Conservation (phyloP, 2,888 invertebrate species). For the Galeopsomyia nigrocyanea region DNA sequence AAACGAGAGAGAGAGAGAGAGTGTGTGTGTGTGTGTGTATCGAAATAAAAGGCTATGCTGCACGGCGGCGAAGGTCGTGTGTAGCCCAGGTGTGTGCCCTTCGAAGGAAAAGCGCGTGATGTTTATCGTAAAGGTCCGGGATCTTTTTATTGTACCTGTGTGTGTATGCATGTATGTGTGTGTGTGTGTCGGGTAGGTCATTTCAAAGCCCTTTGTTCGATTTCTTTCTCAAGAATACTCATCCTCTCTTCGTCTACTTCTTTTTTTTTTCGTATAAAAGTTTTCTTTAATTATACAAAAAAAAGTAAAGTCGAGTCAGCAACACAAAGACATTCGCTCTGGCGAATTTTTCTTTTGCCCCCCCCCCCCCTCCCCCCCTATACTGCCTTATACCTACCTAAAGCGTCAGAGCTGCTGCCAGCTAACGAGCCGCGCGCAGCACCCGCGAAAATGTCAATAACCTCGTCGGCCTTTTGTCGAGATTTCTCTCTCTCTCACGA, state of each 20-base stretch:
- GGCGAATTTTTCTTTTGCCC: conserved; percentile 2
- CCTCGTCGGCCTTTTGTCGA: not conserved
- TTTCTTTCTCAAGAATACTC: not conserved
- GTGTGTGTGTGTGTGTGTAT: too few species aligned
- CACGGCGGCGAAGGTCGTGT: conserved; percentile 33
- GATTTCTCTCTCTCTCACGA: too few species aligned
- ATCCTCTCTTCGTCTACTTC: not conserved
- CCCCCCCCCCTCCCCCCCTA: too few species aligned
- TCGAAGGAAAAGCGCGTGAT: conserved; percentile 2
- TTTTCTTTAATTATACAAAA: not conserved
- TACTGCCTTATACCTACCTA: too few species aligned
- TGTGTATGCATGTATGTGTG: not conserved
- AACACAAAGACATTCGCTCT: conserved; percentile 30
- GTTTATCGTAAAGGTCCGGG: conserved; percentile 6
- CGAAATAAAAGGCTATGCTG: too few species aligned
- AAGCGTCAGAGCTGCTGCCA: not conserved
- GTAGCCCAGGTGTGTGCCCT: conserved; percentile 37
- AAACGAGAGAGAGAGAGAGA: too few species aligned
- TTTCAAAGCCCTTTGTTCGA: not conserved
- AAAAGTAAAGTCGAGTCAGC: conserved; percentile 13
- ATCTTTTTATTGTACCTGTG: conserved; percentile 20
- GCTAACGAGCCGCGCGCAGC: conserved; percentile 10
- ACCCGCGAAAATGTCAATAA: conserved; percentile 29
- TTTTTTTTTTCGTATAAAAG: not conserved
- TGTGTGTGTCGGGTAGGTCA: not conserved